Evolutionary conservation across 2,113 vertebrate species (phyloP).

Genomic region (Ailuropoda melanoleuca): DNA sequence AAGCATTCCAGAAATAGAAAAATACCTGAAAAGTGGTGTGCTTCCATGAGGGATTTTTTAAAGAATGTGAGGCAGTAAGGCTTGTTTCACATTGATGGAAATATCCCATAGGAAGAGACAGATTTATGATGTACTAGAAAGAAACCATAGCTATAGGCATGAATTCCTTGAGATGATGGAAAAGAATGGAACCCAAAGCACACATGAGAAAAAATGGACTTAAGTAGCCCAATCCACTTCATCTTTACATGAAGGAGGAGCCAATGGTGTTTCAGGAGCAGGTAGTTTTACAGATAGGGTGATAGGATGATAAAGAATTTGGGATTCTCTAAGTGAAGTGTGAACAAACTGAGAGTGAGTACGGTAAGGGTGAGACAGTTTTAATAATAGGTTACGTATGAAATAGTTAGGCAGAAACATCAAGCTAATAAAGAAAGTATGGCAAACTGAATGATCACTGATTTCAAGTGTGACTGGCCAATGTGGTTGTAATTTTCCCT

Average conservation of each 20-base stretch:
- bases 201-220: background rate
- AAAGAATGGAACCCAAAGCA: background rate
- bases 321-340: background rate
- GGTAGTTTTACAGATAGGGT: background rate
- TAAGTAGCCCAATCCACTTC: background rate
- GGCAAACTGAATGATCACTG: background rate
- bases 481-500: background rate
- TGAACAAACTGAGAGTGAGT: background rate
- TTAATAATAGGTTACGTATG: background rate
- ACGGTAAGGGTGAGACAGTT: background rate
- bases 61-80: background rate
- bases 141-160: background rate
- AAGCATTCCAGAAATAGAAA: background rate
- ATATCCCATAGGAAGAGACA: background rate
- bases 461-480: background rate
- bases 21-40: background rate
- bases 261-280: background rate
- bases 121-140: background rate
- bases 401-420: background rate
- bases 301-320: background rate
- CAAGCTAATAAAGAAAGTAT: background rate
- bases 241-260: background rate
- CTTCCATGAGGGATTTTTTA: background rate
- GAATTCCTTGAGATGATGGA: background rate
- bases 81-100: background rate